Percentiles rank a stretch among this genome's conserved stretches.
Conservation (phyloP, 2,113 vertebrate species). For the Athene noctua region DNA sequence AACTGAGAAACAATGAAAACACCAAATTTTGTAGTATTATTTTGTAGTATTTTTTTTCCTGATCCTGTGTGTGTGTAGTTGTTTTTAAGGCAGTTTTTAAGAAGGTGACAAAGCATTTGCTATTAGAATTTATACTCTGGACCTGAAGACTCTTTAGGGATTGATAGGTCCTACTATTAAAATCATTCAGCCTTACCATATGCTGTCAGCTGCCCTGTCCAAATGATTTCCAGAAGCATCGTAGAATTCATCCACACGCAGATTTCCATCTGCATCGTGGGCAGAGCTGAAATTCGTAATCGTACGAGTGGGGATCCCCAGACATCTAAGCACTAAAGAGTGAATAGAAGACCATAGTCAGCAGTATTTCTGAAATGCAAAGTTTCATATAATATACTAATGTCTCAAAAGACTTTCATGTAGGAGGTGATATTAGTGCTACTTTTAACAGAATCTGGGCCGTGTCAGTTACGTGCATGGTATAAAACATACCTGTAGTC, state of each 20-base stretch:
- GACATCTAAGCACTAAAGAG: slow-evolving; percentile 66
- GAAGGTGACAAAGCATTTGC: background rate
- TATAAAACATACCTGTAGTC: slow-evolving; percentile 73
- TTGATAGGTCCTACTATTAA: background rate
- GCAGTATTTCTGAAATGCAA: background rate
- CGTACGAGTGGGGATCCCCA: slow-evolving; percentile 77
- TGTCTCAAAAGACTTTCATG: background rate
- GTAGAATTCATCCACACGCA: slow-evolving; percentile 75
- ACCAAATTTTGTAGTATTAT: background rate
- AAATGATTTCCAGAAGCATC: slow-evolving; percentile 68
- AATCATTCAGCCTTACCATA: slow-evolving; percentile 66
- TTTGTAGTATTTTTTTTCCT: background rate
- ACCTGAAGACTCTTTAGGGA: background rate
- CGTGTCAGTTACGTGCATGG: background rate
- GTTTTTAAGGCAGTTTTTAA: background rate
- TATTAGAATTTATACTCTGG: background rate
- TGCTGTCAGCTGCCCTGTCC: slow-evolving; percentile 61
- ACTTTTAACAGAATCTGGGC: background rate
- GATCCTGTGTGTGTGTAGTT: background rate
- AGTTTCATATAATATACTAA: background rate
- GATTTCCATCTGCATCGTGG: slow-evolving; percentile 75
- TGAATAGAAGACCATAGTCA: background rate
- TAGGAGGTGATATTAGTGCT: background rate
- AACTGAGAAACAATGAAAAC: background rate
- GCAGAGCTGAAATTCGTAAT: slow-evolving; percentile 82